phyloP scores from a whole-genome alignment of 2,888 invertebrate genomes.

The Diadegma fenestrale region DNA sequence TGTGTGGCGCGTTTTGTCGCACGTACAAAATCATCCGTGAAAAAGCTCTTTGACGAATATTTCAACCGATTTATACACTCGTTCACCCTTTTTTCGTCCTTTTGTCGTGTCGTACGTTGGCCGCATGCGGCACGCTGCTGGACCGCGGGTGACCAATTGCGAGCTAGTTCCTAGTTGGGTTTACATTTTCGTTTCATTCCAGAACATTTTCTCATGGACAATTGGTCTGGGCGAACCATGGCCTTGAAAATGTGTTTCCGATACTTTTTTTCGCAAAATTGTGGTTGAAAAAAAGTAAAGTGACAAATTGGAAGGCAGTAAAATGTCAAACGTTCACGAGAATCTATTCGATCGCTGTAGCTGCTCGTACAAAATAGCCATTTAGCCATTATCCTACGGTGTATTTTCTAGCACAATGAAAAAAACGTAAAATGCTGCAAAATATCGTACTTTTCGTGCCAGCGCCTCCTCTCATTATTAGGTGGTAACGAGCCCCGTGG shows the following conservation, averaged over 20 bases:
- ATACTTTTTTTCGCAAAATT: not conserved
- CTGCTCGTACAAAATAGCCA: constrained; percentile 33
- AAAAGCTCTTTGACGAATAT: constrained; percentile 59
- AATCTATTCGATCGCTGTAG: constrained; percentile 1
- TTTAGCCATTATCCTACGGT: constrained; percentile 24
- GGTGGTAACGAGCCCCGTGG: constrained; percentile 64
- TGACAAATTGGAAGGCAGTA: not conserved
- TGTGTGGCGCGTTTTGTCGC: constrained; percentile 1
- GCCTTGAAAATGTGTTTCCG: not conserved
- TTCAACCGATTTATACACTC: constrained; percentile 30
- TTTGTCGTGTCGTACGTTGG: constrained; percentile 31
- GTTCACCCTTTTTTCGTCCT: constrained; percentile 51
- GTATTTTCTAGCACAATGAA: constrained; percentile 45
- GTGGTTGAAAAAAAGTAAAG: not conserved
- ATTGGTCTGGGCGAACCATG: not conserved
- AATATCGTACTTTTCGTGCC: constrained; percentile 24
- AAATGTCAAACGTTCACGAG: constrained; percentile 1
- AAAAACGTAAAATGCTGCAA: constrained; percentile 1
- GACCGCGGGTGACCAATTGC: constrained; percentile 37
- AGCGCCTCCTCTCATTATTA: constrained; percentile 61
- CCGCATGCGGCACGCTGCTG: constrained; percentile 18
- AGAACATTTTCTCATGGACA: not conserved
- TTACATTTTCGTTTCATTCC: not conserved
- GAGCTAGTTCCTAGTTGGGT: constrained; percentile 16
- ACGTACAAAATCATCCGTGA: constrained; percentile 43